Evolutionary conservation across 1,140 invertebrate genomes (phyloP).

Genomic region (Cataglyphis hispanica): DNA sequence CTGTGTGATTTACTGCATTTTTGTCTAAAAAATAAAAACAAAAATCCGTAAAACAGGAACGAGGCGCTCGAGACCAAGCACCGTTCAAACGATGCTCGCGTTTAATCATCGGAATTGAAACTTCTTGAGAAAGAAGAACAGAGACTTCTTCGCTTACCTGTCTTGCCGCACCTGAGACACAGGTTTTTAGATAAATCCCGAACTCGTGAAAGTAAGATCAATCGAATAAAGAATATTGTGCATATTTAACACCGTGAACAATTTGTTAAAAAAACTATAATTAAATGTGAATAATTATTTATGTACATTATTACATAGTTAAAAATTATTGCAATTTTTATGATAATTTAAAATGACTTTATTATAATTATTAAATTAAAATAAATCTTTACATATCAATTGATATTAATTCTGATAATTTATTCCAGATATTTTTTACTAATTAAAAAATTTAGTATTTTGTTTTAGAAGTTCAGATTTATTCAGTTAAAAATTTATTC

Average conservation of each 20-base stretch:
- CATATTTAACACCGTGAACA: not conserved
- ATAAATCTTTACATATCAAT: not conserved
- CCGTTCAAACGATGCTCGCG: slow-evolving; percentile 25
- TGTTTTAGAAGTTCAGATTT: not conserved
- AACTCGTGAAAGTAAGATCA: slow-evolving; percentile 22
- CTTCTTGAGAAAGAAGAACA: slow-evolving; percentile 29
- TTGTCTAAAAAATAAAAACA: slow-evolving; percentile 38
- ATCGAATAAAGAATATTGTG: slow-evolving; percentile 7
- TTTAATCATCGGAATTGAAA: slow-evolving; percentile 62
- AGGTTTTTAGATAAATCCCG: slow-evolving; percentile 6
- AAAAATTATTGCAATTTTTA: slow-evolving; percentile 2
- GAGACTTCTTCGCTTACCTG: not conserved
- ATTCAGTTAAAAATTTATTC: not conserved
- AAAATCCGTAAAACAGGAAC: not conserved
- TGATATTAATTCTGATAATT: not conserved
- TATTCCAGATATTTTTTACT: not conserved
- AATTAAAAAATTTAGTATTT: slow-evolving; percentile 18
- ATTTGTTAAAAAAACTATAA: not conserved
- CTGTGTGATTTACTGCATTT: slow-evolving; percentile 31
- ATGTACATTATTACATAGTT: too few species aligned
- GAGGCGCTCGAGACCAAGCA: not conserved
- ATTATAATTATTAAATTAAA: slow-evolving; percentile 1
- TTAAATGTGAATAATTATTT: slow-evolving; percentile 18
- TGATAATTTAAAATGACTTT: not conserved
- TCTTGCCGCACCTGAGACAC: not conserved